Evolutionary conservation across 2,888 invertebrate species (phyloP).

Genomic region (Lasioglossum leucozonium): DNA sequence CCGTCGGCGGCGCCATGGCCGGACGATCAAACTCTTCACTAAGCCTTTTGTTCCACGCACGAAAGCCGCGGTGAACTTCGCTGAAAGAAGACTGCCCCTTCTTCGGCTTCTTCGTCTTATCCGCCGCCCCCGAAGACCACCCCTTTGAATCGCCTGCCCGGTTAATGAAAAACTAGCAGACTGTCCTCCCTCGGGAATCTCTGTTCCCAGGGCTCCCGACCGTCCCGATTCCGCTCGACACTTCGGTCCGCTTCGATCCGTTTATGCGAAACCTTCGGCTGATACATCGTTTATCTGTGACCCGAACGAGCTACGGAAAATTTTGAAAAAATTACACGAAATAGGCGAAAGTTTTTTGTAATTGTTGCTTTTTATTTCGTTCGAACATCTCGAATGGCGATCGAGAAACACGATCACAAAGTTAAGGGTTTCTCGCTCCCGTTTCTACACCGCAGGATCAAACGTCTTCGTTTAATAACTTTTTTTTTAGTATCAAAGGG

Average conservation of each 20-base stretch:
- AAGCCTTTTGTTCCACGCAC: conserved; percentile 59
- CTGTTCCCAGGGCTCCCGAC: not conserved
- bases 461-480: too few species aligned
- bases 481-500: too few species aligned
- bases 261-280: not conserved
- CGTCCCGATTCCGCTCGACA: not conserved
- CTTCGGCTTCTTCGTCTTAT: conserved; percentile 22
- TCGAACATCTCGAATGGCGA: too few species aligned
- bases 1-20: conserved; percentile 23
- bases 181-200: conserved; percentile 14
- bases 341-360: too few species aligned
- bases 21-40: conserved; percentile 62
- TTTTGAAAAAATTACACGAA: too few species aligned
- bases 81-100: conserved; percentile 54
- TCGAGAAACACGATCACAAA: too few species aligned
- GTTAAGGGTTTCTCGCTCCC: too few species aligned
- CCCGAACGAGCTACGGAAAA: not conserved
- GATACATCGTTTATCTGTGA: not conserved
- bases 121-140: not conserved
- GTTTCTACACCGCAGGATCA: too few species aligned
- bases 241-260: not conserved
- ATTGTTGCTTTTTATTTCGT: too few species aligned
- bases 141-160: conserved; percentile 44
- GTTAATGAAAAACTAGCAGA: conserved; percentile 64
- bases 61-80: conserved; percentile 58